Evolutionary conservation across 2,797 vertebrate species (phyloP).

Genomic region (Epinephelus awoara): DNA sequence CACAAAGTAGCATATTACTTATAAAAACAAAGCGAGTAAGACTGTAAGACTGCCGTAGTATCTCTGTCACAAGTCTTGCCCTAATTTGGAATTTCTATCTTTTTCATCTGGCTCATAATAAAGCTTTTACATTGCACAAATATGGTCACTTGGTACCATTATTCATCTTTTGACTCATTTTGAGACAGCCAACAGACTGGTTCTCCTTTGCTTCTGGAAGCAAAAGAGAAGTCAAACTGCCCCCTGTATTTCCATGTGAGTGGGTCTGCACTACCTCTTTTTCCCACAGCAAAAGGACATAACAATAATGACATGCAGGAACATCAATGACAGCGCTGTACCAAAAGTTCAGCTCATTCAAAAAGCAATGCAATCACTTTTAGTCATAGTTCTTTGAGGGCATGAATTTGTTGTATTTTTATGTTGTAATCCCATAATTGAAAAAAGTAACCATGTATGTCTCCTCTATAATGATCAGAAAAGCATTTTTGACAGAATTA

Average conservation of each 20-base stretch:
- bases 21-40: slow-evolving; percentile 1
- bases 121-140: slow-evolving; percentile 8
- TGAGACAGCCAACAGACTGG: neutral
- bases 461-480: slow-evolving; percentile 32
- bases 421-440: slow-evolving; percentile 1
- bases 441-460: neutral
- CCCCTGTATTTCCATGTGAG: slow-evolving; percentile 45
- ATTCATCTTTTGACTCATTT: slow-evolving; percentile 40
- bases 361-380: slow-evolving; percentile 5
- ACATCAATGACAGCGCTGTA: slow-evolving; percentile 8
- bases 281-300: slow-evolving; percentile 20
- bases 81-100: slow-evolving; percentile 15
- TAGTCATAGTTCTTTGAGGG: neutral
- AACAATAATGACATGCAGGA: slow-evolving; percentile 28
- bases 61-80: neutral
- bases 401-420: neutral
- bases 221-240: slow-evolving; percentile 36
- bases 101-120: slow-evolving; percentile 1
- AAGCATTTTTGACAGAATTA: slow-evolving; percentile 24
- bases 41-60: neutral
- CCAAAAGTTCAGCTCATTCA: slow-evolving; percentile 23
- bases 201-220: neutral
- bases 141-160: slow-evolving; percentile 2
- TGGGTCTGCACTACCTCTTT: slow-evolving; percentile 22
- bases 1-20: neutral